Conservation (phyloP, 2,888 invertebrate species). For the Morpho helenor region DNA sequence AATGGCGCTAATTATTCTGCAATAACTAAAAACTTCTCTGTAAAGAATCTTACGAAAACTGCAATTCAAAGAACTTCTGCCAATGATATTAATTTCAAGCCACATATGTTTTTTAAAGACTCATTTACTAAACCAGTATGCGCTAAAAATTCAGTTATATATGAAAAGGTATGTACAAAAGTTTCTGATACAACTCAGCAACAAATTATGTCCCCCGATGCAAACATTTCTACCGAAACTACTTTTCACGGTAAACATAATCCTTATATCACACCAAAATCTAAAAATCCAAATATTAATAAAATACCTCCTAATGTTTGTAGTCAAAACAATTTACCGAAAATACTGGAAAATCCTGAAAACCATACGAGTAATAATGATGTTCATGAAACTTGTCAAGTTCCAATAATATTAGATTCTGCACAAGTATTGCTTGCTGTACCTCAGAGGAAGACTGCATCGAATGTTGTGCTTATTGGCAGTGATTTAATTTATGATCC, state of each 20-base stretch:
- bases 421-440: constrained; percentile 21
- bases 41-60: constrained; percentile 3
- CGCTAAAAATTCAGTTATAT: background rate
- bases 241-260: background rate
- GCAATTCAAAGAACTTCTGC: background rate
- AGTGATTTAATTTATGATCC: constrained; percentile 47
- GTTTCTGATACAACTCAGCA: background rate
- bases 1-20: background rate
- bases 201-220: background rate
- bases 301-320: background rate
- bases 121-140: background rate
- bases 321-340: background rate
- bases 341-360: background rate
- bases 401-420: constrained; percentile 11
- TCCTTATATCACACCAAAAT: background rate
- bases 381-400: background rate
- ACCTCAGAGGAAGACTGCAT: constrained; percentile 36
- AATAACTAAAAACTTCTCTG: background rate
- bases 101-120: constrained; percentile 15
- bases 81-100: constrained; percentile 1
- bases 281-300: background rate
- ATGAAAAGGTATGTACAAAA: background rate
- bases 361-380: background rate
- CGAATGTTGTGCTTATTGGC: constrained; percentile 49
- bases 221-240: background rate